Evolutionary conservation across 2,113 vertebrate species (phyloP), one percentile per base, ranked within the genome.

Genomic region (Anser brachyrhynchus): DNA sequence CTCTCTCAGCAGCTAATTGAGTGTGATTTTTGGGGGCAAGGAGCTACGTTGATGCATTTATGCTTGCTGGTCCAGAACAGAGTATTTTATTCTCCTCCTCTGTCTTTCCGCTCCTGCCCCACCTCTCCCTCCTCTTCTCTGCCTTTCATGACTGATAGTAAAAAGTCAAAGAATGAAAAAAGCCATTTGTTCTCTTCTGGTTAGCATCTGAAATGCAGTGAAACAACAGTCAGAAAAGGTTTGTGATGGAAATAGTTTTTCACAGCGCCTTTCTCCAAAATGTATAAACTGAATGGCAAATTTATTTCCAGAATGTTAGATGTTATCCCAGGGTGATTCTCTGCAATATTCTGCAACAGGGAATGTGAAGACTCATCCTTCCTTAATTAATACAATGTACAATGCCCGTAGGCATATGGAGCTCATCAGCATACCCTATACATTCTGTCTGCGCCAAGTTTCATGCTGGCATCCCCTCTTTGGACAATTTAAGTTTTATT

Each of bases 241-340:
- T 90, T 88, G 31, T 84, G 73, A 61, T 76, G 83, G 52, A 93
- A 82, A 89, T 58, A 28, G 29, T 76, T 84, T 94, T 89, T 71
- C 52, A 12, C 39, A 59, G 64, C 89, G 16, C 35, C 70, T 96
- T 87, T 78, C 65, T 94, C 66, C 33, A 66, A 93, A 96, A 89
- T 69, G 73, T 65, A 73, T 95, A 75, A 79, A 87, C n/a, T 86
- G 81, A 91, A 72, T 35, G 62, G 82, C 49, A 93, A 91, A 97
- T 97, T 95, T 90, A 95, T 97, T 97, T 97, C 75, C 77, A 87
- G 33, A 55, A 65, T 87, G 41, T 94, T 92, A 84, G 74, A 85
- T 77, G 22, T 71, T 94, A 88, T 97, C 96, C 87, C 94, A 83
- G 84, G 93, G 75, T 96, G 89, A 95, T 97, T 97, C 92, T 96